A percentile compares a stretch with the other conserved stretches of the same genome.
These are phyloP conservation scores for Myrmecophaga tridactyla DNA, from an alignment of 2,113 vertebrate species.

Conservation along the genomic window DNA sequence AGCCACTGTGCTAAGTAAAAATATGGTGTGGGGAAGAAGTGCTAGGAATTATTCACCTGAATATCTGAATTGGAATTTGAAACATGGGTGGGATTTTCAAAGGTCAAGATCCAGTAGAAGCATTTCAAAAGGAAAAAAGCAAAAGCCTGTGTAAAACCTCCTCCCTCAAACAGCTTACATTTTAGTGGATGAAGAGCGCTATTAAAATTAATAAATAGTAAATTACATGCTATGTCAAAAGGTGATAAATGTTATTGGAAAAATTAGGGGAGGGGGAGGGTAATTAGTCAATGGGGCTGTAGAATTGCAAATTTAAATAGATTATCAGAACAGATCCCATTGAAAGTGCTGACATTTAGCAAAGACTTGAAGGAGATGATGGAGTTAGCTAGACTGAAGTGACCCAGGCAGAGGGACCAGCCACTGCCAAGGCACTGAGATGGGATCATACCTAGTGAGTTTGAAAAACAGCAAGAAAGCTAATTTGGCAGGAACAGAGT, in stretches of 20 bases:
- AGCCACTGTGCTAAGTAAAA: neutral
- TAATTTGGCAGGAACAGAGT: no score
- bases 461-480: no score
- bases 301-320: neutral
- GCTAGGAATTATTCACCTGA: neutral
- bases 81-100: neutral
- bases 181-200: neutral
- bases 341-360: neutral
- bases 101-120: neutral
- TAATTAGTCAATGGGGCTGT: neutral
- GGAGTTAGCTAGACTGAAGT: neutral
- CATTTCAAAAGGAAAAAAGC: neutral
- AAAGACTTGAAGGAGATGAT: neutral
- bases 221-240: neutral
- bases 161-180: neutral
- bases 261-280: neutral
- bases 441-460: no score
- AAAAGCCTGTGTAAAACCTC: neutral
- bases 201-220: neutral
- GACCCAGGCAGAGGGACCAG: neutral
- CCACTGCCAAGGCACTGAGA: no score
- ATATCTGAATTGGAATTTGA: neutral
- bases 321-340: neutral
- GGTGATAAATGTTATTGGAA: neutral
- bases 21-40: neutral